Evolutionary conservation across 2,113 vertebrate species (phyloP).

Genomic region (Coptodon bakossiorum): DNA sequence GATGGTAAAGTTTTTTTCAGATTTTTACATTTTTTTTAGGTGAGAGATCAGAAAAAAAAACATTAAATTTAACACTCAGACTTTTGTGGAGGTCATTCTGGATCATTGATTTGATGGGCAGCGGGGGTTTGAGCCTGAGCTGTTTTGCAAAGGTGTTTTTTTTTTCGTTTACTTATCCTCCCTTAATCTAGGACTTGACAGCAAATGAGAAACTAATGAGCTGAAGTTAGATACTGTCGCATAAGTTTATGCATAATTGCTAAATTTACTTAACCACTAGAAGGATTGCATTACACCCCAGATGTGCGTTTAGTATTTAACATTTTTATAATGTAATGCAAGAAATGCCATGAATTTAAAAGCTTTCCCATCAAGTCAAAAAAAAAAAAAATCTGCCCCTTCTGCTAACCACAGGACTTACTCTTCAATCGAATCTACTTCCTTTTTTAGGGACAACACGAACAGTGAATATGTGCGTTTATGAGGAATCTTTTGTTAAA

Average conservation of each 20-base stretch:
- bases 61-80: background rate
- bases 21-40: background rate
- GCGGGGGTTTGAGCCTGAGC: too few relatives aligned
- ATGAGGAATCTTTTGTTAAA: background rate
- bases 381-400: background rate
- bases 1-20: background rate
- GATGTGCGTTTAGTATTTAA: rapidly evolving
- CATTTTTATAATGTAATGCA: background rate
- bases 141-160: background rate
- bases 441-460: background rate
- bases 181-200: background rate
- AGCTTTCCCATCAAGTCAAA: background rate
- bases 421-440: background rate
- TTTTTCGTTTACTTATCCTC: background rate
- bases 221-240: background rate
- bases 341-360: background rate
- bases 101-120: background rate
- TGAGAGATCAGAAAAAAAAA: background rate
- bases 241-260: background rate
- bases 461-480: background rate
- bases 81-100: background rate
- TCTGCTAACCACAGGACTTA: background rate
- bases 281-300: background rate
- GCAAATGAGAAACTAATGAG: background rate
- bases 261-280: background rate